Conservation (phyloP, 2,113 vertebrate species). For the Saccopteryx leptura region DNA sequence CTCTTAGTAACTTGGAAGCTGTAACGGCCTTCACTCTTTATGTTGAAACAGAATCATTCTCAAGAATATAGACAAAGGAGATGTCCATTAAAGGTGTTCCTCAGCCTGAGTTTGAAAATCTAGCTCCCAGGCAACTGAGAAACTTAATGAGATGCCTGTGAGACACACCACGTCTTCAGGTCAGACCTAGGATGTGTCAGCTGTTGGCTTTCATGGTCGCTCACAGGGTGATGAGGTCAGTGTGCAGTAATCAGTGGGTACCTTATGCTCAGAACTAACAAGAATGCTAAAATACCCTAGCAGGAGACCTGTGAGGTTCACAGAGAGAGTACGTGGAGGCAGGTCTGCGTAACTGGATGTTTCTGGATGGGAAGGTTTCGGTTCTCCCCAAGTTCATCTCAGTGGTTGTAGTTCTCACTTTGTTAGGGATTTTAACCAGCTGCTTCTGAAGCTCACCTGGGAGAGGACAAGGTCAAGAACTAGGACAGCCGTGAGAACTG, state of each 20-base stretch:
- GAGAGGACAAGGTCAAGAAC: background rate
- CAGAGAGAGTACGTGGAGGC: background rate
- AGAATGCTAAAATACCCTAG: background rate
- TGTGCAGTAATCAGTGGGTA: rapidly evolving
- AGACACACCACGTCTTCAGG: background rate
- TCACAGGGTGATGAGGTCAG: too few relatives aligned
- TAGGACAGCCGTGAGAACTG: background rate
- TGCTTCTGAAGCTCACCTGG: background rate
- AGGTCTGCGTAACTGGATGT: background rate
- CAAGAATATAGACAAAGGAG: background rate
- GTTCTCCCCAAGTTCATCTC: background rate
- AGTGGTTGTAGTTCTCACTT: too few relatives aligned
- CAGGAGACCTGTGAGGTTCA: too few relatives aligned
- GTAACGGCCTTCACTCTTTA: background rate
- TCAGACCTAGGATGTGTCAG: too few relatives aligned
- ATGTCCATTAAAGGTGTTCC: too few relatives aligned
- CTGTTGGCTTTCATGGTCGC: background rate
- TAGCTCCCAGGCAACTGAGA: background rate
- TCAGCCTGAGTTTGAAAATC: background rate
- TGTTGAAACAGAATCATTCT: background rate
- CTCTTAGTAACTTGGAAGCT: background rate
- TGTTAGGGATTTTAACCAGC: background rate
- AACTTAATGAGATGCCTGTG: background rate
- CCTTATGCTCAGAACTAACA: background rate
- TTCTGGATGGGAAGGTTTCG: background rate